These are phyloP conservation scores for Muraenolepis orangiensis DNA, from an alignment of 2,797 vertebrate genomes.

Conservation along the genomic window DNA sequence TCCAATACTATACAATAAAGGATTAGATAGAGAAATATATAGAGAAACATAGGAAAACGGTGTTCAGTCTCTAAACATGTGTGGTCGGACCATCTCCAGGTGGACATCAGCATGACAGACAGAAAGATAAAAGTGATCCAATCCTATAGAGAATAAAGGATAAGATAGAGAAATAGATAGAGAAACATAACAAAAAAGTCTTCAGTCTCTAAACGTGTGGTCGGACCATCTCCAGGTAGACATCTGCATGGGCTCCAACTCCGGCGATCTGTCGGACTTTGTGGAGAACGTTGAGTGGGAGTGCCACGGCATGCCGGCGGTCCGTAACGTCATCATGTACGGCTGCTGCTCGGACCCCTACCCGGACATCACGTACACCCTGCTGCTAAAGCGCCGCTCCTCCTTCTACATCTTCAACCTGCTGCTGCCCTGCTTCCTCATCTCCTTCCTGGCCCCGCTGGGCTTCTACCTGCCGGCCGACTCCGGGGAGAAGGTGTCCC, in stretches of 20 bases:
- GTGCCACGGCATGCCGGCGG: constrained; percentile 93
- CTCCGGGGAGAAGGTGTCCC: constrained; percentile 95
- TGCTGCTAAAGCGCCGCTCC: constrained; percentile 91
- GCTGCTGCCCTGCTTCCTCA: constrained; percentile 92
- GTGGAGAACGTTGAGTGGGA: constrained; percentile 98
- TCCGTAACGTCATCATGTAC: constrained; percentile 90
- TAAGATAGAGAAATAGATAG: background rate
- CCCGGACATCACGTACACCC: constrained; percentile 92
- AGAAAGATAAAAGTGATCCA: background rate
- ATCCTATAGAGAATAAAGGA: background rate
- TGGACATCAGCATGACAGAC: background rate
- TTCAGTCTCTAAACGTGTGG: background rate
- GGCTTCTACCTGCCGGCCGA: constrained; percentile 96
- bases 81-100: background rate
- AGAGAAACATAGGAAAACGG: background rate
- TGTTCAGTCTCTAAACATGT: too few species aligned
- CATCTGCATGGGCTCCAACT: constrained; percentile 84
- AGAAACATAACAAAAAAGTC: background rate
- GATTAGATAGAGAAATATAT: background rate
- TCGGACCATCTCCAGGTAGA: constrained; percentile 74
- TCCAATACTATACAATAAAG: background rate
- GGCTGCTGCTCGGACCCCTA: constrained; percentile 98
- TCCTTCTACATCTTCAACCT: constrained; percentile 97
- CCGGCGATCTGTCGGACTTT: constrained; percentile 91
- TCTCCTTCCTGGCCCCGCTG: constrained; percentile 93